A percentile compares a stretch with the other conserved stretches of the same genome.
Evolutionary conservation across 2,113 vertebrate genomes (phyloP).

Genomic region (Rhinogobius similis): DNA sequence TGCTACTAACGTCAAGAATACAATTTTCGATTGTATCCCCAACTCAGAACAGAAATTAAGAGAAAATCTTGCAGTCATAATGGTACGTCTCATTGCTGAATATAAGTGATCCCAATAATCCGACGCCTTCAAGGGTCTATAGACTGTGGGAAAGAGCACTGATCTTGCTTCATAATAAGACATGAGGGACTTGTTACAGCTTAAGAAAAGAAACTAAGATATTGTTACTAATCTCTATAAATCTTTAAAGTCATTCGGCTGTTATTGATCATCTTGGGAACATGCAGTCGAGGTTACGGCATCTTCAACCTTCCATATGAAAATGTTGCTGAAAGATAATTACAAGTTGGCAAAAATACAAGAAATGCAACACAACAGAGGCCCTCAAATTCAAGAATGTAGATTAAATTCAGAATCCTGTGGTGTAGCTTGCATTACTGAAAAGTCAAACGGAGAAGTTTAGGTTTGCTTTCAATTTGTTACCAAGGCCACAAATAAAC

Average conservation of each 20-base stretch:
- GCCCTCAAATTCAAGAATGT: too few species aligned
- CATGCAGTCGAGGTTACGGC: constrained; percentile 7
- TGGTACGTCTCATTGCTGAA: background rate
- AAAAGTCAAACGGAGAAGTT: too few species aligned
- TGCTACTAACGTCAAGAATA: too few species aligned
- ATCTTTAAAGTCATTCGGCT: constrained; percentile 21
- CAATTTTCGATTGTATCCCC: too few species aligned
- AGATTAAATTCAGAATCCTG: too few species aligned
- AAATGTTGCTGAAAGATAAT: background rate
- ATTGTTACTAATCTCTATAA: constrained; percentile 29
- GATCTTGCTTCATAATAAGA: background rate
- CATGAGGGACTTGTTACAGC: constrained; percentile 4
- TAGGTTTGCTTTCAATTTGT: too few species aligned
- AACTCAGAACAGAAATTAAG: background rate
- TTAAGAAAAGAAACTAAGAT: constrained; percentile 2
- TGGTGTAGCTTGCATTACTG: too few species aligned
- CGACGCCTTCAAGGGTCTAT: background rate
- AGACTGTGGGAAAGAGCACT: constrained; percentile 24
- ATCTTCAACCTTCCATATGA: background rate
- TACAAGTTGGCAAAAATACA: background rate
- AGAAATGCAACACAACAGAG: too few species aligned
- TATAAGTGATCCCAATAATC: background rate
- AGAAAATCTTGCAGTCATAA: background rate
- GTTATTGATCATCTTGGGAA: constrained; percentile 19
- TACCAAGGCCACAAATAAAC: too few species aligned